Base-by-base conservation (phyloP, 2,113 vertebrate genomes). In the Hippocampus zosterae region DNA sequence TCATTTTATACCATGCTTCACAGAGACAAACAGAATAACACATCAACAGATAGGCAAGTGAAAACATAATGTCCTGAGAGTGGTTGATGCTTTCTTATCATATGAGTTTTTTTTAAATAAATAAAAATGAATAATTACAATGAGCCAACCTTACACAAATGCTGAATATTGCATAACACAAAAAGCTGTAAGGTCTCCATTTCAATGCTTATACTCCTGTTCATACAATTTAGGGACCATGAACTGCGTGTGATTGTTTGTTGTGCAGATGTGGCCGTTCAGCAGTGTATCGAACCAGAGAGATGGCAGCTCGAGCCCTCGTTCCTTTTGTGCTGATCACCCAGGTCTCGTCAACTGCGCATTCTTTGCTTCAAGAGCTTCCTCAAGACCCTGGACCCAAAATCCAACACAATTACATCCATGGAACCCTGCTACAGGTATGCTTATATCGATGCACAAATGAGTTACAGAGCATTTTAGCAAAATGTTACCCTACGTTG, bases 381-480 rank as follows among this genome's bases (percentile, higher is more conserved):
- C 96, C 96, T 3, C 66, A 81, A 29, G 52, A 56, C 6, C 88
- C 89, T 5, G 73, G 86, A 73, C 82, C 63, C 3, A 52, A 67
- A 59, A 70, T 91, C 69, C 92, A 90, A 48, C 95, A 99, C 59
- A 98, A 98, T 88, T 82, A 84, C 65, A 83, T 97, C 63, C 96
- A 98, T 21, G 96, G 96, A 71, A 93, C 92, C 0, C 91, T 98
- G 13, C 88, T 98, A 63, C 96, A 98, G 91, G 96, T 98, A 76
- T 69, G 87, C 29, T 44, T 52, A 33, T 48, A 11, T 61, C 46
- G 21, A 44, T 41, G 42, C 53, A 41, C 55, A 62, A 23, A 55
- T 46, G 44, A 46, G 44, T 50, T 50, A 48, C 5, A 50, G 16
- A 18, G 41, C 11, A 12, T 42, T 42, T 42, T 42, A 9, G 8